phyloP scores from a whole-genome alignment of 2,113 vertebrate genomes.

The Oreocharis arfaki region DNA sequence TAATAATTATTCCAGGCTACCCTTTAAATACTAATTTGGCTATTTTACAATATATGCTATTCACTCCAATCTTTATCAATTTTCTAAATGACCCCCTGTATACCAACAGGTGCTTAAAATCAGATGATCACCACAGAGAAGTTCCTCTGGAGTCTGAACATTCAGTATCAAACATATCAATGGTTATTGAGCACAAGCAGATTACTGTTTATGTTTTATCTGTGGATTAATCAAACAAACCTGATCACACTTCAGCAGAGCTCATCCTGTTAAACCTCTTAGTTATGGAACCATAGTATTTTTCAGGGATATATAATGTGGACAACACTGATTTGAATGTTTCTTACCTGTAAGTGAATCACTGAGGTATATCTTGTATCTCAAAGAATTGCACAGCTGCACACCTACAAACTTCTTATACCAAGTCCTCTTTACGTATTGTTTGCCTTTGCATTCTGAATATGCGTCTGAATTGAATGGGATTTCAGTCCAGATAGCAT shows the following conservation, averaged over 20 bases:
- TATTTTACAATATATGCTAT: not conserved
- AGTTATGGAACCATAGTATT: not conserved
- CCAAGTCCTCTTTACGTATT: slow-evolving; percentile 96
- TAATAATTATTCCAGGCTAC: not conserved
- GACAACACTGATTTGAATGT: not conserved
- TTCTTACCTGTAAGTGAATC: slow-evolving; percentile 90
- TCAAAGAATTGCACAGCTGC: slow-evolving; percentile 96
- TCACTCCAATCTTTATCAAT: not conserved
- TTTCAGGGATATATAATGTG: not conserved
- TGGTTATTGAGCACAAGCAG: not conserved
- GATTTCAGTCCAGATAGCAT: slow-evolving; percentile 96
- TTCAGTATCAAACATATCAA: not conserved
- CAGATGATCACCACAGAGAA: not conserved
- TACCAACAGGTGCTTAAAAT: not conserved
- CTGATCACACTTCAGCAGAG: not conserved
- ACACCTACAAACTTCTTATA: slow-evolving; percentile 98
- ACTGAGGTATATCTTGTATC: slow-evolving; percentile 98
- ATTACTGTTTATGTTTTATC: not conserved
- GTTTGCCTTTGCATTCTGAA: slow-evolving; percentile 92
- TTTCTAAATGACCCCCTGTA: not conserved
- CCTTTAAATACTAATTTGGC: not conserved
- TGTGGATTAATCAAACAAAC: not conserved
- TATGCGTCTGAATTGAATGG: slow-evolving; percentile 86
- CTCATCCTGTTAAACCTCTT: not conserved
- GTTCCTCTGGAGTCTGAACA: not conserved